These are phyloP conservation scores for Charina bottae DNA, from an alignment of 2,113 vertebrate species.

Conservation along the genomic window DNA sequence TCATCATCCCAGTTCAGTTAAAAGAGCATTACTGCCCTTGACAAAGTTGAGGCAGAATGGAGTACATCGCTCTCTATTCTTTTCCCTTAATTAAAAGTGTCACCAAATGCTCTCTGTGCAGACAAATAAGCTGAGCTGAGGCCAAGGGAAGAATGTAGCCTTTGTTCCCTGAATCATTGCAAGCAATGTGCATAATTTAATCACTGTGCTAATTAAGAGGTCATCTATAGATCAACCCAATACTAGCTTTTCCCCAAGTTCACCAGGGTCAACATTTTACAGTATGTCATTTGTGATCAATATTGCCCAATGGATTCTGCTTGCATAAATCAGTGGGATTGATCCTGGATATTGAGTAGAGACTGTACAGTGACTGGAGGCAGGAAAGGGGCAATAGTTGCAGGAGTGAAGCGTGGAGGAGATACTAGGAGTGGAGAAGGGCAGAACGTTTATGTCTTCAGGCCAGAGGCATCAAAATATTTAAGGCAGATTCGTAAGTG, in stretches of 20 bases:
- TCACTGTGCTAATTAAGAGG: conserved; percentile 83
- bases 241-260: conserved; percentile 71
- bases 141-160: conserved; percentile 72
- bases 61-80: conserved; percentile 72
- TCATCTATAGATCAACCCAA: conserved; percentile 74
- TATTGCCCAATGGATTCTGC: conserved; percentile 51
- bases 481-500: neutral
- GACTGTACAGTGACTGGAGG: neutral
- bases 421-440: neutral
- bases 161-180: conserved; percentile 72
- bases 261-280: conserved; percentile 71
- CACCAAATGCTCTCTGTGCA: conserved; percentile 80
- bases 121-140: conserved; percentile 70
- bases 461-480: neutral
- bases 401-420: neutral
- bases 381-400: neutral
- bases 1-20: conserved; percentile 66
- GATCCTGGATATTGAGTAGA: conserved; percentile 47
- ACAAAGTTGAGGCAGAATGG: conserved; percentile 74
- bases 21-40: conserved; percentile 77
- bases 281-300: conserved; percentile 73
- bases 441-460: neutral
- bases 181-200: conserved; percentile 80
- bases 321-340: conserved; percentile 55
- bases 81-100: conserved; percentile 79